phyloP scores from a whole-genome alignment of 2,888 invertebrate genomes.

The Catocala nupta region DNA sequence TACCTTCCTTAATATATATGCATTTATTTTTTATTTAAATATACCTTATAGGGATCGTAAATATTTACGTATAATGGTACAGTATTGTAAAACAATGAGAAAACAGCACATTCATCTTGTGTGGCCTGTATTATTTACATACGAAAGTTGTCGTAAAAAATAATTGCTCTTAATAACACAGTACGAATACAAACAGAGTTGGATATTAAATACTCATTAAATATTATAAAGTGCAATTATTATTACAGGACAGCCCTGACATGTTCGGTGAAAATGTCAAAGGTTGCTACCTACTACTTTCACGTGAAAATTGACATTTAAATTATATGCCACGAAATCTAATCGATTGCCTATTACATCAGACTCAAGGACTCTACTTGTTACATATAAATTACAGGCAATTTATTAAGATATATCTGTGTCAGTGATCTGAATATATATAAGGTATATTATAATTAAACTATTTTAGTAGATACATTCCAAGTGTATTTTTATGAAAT shows the following conservation, averaged over 20 bases:
- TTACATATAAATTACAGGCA: too few relatives aligned
- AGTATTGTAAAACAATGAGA: background rate
- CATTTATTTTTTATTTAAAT: too few relatives aligned
- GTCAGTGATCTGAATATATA: too few relatives aligned
- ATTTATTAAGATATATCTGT: too few relatives aligned
- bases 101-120: background rate
- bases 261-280: slow-evolving; percentile 52
- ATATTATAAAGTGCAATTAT: slow-evolving; percentile 27
- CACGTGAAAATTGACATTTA: slow-evolving; percentile 51
- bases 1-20: too few relatives aligned
- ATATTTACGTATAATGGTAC: background rate
- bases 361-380: background rate
- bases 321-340: slow-evolving; percentile 19
- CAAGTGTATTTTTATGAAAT: too few relatives aligned
- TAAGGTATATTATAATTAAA: too few relatives aligned
- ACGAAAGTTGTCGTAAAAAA: slow-evolving; percentile 6
- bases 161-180: slow-evolving; percentile 22
- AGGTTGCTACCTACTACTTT: slow-evolving; percentile 43
- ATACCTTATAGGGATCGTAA: background rate
- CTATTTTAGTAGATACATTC: too few relatives aligned
- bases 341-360: slow-evolving; percentile 10
- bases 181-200: slow-evolving; percentile 8
- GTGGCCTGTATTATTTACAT: slow-evolving; percentile 8
- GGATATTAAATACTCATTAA: slow-evolving; percentile 32
- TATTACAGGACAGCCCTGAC: slow-evolving; percentile 51